Percentiles rank a stretch among this genome's conserved stretches.
phyloP scores from a whole-genome alignment of 2,113 vertebrate genomes.

The Periophthalmodon schlosseri region DNA sequence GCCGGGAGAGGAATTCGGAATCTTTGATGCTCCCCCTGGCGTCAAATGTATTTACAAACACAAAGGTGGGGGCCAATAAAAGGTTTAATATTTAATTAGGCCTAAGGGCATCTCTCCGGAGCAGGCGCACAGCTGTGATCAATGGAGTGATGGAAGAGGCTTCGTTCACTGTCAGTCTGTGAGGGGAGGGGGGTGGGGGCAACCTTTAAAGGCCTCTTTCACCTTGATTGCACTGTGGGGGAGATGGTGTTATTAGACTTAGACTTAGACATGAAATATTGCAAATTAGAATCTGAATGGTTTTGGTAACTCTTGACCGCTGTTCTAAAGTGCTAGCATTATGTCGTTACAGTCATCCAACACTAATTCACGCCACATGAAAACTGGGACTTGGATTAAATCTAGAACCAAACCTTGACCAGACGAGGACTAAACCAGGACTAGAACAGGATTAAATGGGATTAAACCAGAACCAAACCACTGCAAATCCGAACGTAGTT shows the following conservation, averaged over 20 bases:
- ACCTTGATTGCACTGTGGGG: conserved; percentile 26
- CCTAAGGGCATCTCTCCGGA: conserved; percentile 67
- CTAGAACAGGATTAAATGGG: too few species aligned
- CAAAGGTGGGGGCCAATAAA: conserved; percentile 68
- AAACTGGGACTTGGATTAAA: too few species aligned
- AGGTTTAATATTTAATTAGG: conserved; percentile 80
- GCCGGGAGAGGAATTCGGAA: conserved; percentile 65
- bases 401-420: too few species aligned
- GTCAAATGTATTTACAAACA: conserved; percentile 78
- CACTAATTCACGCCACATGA: too few species aligned
- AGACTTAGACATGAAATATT: neutral
- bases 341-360: too few species aligned
- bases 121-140: conserved; percentile 58
- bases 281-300: neutral
- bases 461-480: too few species aligned
- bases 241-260: conserved; percentile 11
- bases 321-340: neutral
- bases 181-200: conserved; percentile 33
- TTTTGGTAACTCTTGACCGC: neutral
- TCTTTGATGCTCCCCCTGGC: conserved; percentile 69
- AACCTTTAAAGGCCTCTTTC: conserved; percentile 45
- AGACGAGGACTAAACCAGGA: too few species aligned
- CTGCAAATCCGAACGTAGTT: too few species aligned
- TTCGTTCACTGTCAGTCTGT: conserved; percentile 45
- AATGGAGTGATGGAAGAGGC: conserved; percentile 58